These are phyloP conservation scores for Coboldia fuscipes DNA, from an alignment of 1,140 invertebrate species.

Conservation along the genomic window DNA sequence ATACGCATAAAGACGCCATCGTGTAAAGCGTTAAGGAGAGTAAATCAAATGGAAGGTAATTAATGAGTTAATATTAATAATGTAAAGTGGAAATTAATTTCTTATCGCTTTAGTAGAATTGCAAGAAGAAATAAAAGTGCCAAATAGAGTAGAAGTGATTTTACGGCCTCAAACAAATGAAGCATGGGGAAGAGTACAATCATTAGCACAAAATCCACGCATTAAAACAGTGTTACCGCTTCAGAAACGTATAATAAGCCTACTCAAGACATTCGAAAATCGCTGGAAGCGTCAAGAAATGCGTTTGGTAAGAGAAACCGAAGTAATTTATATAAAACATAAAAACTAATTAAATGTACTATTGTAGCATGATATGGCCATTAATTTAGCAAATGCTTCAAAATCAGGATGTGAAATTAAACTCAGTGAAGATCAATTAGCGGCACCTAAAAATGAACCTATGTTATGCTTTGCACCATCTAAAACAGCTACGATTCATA, in stretches of 20 bases:
- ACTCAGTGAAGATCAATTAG: too few relatives aligned
- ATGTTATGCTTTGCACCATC: slow-evolving; percentile 15
- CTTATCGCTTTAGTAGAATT: slow-evolving; percentile 47
- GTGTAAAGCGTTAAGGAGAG: slow-evolving; percentile 65
- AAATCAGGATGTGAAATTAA: slow-evolving; percentile 1
- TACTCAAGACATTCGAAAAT: slow-evolving; percentile 54
- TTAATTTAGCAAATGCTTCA: not conserved
- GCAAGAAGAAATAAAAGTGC: slow-evolving; percentile 55
- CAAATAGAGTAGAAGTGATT: slow-evolving; percentile 54
- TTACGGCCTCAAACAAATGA: slow-evolving; percentile 52
- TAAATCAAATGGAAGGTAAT: slow-evolving; percentile 72
- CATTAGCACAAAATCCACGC: slow-evolving; percentile 77
- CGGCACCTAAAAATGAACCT: slow-evolving; percentile 7
- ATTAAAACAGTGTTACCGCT: slow-evolving; percentile 47
- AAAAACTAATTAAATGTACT: not conserved
- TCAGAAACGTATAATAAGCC: slow-evolving; percentile 45
- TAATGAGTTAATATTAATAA: slow-evolving; percentile 4
- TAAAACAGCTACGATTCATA: slow-evolving; percentile 32
- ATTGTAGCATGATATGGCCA: not conserved
- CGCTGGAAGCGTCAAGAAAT: slow-evolving; percentile 40
- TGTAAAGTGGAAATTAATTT: not conserved
- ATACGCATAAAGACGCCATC: slow-evolving; percentile 76
- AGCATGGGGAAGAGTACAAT: slow-evolving; percentile 68
- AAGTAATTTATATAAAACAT: not conserved
- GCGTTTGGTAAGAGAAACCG: slow-evolving; percentile 15